phyloP scores from a whole-genome alignment of 2,113 vertebrate species.

The Poecilia latipinna region DNA sequence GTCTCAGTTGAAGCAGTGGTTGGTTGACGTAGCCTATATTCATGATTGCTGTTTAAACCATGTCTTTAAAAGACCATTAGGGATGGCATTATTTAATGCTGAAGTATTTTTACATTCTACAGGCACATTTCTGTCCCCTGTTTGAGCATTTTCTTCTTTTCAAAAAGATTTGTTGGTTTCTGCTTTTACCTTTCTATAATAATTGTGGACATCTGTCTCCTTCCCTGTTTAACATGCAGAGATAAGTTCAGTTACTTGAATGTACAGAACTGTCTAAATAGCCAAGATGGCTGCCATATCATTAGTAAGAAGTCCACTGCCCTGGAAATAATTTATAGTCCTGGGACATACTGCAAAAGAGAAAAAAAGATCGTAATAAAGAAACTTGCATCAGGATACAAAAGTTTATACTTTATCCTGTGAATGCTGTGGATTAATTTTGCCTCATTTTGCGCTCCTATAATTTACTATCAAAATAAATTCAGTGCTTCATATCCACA shows the following conservation, averaged over 20 bases:
- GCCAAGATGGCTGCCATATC: slow-evolving; percentile 25
- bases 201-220: slow-evolving; percentile 50
- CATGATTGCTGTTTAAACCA: slow-evolving; percentile 54
- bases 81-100: slow-evolving; percentile 61
- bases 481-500: no score
- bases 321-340: slow-evolving; percentile 12
- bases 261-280: slow-evolving; percentile 18
- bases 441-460: no score
- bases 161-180: slow-evolving; percentile 32
- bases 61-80: slow-evolving; percentile 71
- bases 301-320: slow-evolving; percentile 29
- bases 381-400: no score
- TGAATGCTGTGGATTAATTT: no score
- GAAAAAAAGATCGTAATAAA: not conserved
- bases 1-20: slow-evolving; percentile 51
- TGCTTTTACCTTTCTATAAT: slow-evolving; percentile 47
- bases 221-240: slow-evolving; percentile 42
- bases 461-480: no score
- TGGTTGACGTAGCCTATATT: slow-evolving; percentile 55
- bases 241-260: slow-evolving; percentile 60
- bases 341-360: not conserved
- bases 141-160: slow-evolving; percentile 52
- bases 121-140: slow-evolving; percentile 39
- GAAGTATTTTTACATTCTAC: slow-evolving; percentile 68
- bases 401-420: no score